Conservation (phyloP, 2,797 vertebrate species). For the Crypturellus tataupa region DNA sequence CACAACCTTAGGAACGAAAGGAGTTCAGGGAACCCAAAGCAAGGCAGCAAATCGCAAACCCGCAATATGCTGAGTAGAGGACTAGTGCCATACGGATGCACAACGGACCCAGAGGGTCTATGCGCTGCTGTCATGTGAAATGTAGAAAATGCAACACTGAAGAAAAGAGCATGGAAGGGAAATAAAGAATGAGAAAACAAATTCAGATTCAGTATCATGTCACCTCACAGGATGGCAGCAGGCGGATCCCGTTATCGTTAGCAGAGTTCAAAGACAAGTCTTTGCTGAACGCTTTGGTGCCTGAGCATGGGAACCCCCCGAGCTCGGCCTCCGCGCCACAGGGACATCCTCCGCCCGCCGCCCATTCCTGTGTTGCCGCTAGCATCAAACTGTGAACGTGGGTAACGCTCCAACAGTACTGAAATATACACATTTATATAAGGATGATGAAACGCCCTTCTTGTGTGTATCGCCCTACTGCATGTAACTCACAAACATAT, state of each 20-base stretch:
- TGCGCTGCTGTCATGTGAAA: background rate
- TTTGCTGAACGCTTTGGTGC: background rate
- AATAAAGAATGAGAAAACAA: background rate
- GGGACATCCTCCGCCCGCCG: too few relatives aligned
- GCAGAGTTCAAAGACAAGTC: background rate
- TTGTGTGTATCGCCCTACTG: background rate
- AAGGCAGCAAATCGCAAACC: background rate
- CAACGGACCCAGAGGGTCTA: background rate
- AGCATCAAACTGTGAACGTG: background rate
- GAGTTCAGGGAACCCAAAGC: background rate
- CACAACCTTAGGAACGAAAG: rapidly evolving
- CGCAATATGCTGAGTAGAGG: rapidly evolving
- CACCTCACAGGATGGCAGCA: background rate
- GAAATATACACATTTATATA: background rate
- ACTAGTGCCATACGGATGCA: rapidly evolving
- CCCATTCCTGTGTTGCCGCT: background rate
- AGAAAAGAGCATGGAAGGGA: background rate
- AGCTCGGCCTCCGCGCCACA: background rate
- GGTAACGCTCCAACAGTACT: background rate
- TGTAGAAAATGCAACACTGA: background rate
- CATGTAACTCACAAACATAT: background rate
- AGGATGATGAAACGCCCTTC: background rate
- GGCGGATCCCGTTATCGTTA: rapidly evolving
- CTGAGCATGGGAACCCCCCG: background rate
- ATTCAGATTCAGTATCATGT: background rate